Evolutionary conservation across 2,797 vertebrate species (phyloP), one percentile per base, ranked within the genome.

Genomic region (Catharus ustulatus): DNA sequence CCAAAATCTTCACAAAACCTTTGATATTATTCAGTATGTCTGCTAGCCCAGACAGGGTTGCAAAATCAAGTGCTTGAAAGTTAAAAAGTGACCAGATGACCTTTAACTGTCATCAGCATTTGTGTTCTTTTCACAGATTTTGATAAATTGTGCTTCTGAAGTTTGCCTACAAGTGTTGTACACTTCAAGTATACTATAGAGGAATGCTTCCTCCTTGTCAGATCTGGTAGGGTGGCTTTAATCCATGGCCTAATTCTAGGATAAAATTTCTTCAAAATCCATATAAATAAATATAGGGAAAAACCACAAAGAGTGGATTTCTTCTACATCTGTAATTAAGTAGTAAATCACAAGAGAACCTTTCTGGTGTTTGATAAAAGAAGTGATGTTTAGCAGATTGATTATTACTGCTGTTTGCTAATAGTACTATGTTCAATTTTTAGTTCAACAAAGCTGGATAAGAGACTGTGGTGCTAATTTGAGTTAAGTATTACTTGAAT

Each of bases 31-130:
- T 76, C 45, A 77, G 7, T 32, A 5, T 15, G 10, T 26, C 45
- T 61, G 12, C 42, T 68, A 66, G 58, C 29, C 48, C 30, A 69
- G 67, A 24, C 17, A 78, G 38, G 4, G 12, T 36, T 79, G n/a
- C 54, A 76, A 67, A 68, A 64, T 87, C 16, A 85, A 71, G 49
- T 55, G 32, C n/a, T 36, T 58, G 46, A 15, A 90, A 84, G 73
- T 79, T 86, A 81, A 93, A 88, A 88, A 84, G 46, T 93, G 88
- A 88, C 83, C 73, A 86, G n/a, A 10, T 94, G 88, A 64, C 83
- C 92, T 94, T 84, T 84, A 78, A 77, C 81, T 16, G 22, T 57
- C 63, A 72, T 57, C 42, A 58, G 23, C 45, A 52, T 78, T 94
- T 91, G 73, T 86, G 49, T 57, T 88, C 32, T 91, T 77, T 57